Evolutionary conservation across 2,888 invertebrate genomes (phyloP).

Genomic region (Incurvaria masculella): DNA sequence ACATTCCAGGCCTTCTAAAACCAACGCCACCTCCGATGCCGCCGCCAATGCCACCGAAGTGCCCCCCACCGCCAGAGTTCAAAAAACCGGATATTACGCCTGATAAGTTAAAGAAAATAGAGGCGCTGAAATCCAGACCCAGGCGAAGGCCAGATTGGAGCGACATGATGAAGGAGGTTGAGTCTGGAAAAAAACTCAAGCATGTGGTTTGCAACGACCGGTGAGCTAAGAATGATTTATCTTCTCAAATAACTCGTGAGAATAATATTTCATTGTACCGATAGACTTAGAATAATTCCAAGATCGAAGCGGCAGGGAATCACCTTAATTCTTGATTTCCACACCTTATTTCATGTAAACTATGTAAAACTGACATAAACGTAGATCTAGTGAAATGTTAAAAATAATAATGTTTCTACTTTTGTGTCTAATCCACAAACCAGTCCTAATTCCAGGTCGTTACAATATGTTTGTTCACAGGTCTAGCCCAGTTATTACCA

Average conservation of each 20-base stretch:
- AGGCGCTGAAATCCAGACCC: conserved; percentile 72
- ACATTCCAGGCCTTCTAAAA: conserved; percentile 41
- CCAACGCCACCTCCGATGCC: conserved; percentile 63
- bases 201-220: conserved; percentile 86
- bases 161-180: conserved; percentile 90
- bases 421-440: too few relatives aligned
- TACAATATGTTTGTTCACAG: too few relatives aligned
- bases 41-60: conserved; percentile 68
- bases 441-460: too few relatives aligned
- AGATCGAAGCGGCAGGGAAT: too few relatives aligned
- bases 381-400: too few relatives aligned
- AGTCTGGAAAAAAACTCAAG: conserved; percentile 71
- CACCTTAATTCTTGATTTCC: too few relatives aligned
- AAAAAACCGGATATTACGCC: conserved; percentile 58
- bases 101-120: conserved; percentile 63
- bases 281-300: too few relatives aligned
- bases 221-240: conserved; percentile 26
- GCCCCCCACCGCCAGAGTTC: conserved; percentile 58
- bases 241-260: too few relatives aligned
- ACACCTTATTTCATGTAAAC: too few relatives aligned
- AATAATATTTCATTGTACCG: too few relatives aligned
- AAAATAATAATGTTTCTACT: too few relatives aligned
- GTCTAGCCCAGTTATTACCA: conserved; percentile 59
- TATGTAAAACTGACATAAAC: too few relatives aligned
- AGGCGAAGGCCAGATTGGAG: conserved; percentile 85